These are phyloP conservation scores for Halcyon senegalensis DNA, from an alignment of 2,113 vertebrate genomes.

Conservation along the genomic window DNA sequence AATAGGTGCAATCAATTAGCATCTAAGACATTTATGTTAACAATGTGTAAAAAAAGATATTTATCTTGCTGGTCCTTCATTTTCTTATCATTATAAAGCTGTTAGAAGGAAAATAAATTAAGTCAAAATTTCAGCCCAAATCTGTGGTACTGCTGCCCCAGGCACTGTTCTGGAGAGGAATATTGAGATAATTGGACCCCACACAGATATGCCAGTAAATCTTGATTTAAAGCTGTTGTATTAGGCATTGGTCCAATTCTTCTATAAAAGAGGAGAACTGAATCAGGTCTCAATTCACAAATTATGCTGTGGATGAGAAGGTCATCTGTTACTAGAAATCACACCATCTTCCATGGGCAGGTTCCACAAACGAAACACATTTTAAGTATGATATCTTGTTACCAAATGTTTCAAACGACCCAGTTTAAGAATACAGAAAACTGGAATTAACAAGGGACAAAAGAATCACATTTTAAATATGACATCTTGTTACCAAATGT, in stretches of 20 bases:
- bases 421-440: background rate
- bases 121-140: background rate
- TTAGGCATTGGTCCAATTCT: background rate
- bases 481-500: background rate
- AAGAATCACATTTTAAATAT: background rate
- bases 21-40: background rate
- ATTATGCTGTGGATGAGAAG: background rate
- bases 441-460: background rate
- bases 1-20: background rate
- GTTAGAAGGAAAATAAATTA: background rate
- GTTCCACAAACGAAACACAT: background rate
- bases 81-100: background rate
- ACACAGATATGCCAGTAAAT: background rate
- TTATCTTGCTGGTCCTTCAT: background rate
- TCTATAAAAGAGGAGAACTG: background rate
- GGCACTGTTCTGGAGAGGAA: background rate
- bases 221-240: constrained; percentile 15
- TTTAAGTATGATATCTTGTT: background rate
- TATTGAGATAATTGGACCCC: constrained; percentile 1
- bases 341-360: background rate
- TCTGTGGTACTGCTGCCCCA: background rate
- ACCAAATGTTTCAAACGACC: background rate
- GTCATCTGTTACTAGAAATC: background rate
- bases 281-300: background rate
- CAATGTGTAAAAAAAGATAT: background rate